These are phyloP conservation scores for Aplocera efformata DNA, from an alignment of 2,888 invertebrate genomes.

Conservation along the genomic window DNA sequence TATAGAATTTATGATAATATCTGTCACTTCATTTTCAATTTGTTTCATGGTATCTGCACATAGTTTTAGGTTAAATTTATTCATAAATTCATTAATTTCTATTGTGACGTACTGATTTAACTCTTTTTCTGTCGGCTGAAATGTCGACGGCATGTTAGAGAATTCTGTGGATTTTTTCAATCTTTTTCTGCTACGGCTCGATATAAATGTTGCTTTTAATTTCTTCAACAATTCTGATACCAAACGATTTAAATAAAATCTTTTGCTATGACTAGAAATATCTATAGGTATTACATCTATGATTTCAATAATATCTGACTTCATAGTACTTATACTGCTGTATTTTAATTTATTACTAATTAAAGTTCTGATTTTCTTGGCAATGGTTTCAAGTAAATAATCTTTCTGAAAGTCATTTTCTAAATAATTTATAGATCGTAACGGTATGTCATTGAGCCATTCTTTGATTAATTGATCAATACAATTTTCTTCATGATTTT, in stretches of 20 bases:
- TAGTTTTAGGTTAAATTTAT: slow-evolving; percentile 29
- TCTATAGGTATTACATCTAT: slow-evolving; percentile 42
- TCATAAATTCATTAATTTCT: slow-evolving; percentile 35
- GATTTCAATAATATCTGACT: slow-evolving; percentile 35
- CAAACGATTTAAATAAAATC: slow-evolving; percentile 34
- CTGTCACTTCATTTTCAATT: slow-evolving; percentile 44
- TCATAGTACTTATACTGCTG: slow-evolving; percentile 27
- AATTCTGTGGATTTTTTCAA: slow-evolving; percentile 2
- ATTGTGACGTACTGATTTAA: slow-evolving; percentile 35
- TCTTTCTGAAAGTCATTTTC: slow-evolving; percentile 29
- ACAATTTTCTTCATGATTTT: slow-evolving; percentile 8
- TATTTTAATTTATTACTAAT: slow-evolving; percentile 27
- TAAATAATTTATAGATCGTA: slow-evolving; percentile 31
- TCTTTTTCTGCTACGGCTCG: slow-evolving; percentile 4
- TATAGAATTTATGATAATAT: slow-evolving; percentile 39
- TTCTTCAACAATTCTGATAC: slow-evolving; percentile 39
- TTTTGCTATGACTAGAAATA: slow-evolving; percentile 28
- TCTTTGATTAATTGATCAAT: slow-evolving; percentile 37
- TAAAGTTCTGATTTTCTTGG: slow-evolving; percentile 32
- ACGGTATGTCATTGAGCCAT: slow-evolving; percentile 40
- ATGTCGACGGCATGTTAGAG: no score
- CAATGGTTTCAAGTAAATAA: slow-evolving; percentile 28
- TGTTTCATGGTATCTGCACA: slow-evolving; percentile 27
- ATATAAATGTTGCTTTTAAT: slow-evolving; percentile 11
- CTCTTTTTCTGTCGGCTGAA: slow-evolving; percentile 38